Base-by-base conservation (phyloP, 1,140 invertebrate species). In the Drosophila punjabiensis region DNA sequence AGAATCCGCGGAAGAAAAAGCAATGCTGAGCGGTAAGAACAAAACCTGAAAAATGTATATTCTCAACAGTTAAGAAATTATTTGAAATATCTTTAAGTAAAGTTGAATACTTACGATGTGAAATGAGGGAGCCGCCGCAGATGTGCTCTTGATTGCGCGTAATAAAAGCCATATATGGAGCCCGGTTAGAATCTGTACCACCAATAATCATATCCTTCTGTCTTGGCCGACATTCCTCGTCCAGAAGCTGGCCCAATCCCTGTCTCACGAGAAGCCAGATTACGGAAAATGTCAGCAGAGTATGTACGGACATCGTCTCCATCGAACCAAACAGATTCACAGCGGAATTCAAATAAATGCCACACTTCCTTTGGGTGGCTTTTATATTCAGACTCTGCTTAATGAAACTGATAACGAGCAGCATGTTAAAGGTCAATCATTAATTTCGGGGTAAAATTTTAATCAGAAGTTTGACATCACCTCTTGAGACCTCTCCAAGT, bases 21-120 rank as follows among this genome's bases (percentile, higher is more conserved):
- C 50, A 52, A 32, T 52, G 50, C 9, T 5, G 11, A n/a, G 50
- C 50, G 16, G 50, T 52, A n/a, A 52, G 28, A 52, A 52, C 28
- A n/a, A 32, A 32, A 16, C 50, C 50, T 52, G 28, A 30, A 8
- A n/a, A n/a, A 30, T 50, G 8, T 50, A 28, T 9, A 7, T 16
- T 14, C 14, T 8, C 8, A 43, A 18, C 3, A 18, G 39, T 18
- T 43, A 20, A 5, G 13, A 28, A 48, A 9, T 5, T 48, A 9
- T 9, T 9, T 24, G 3, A 43, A 20, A 47, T 10, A 18, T 2
- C 43, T 48, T 14, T 14, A 3, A 28, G 8, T 52, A 5, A 11
- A 10, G 16, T 52, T 30, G 8, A 52, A 11, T 52, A 52, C 50
- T 11, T 52, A 52, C 28, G 50, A n/a, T 32, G 11, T 30, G 50